phyloP scores from a whole-genome alignment of 2,113 vertebrate genomes.

The Chloebia gouldiae region DNA sequence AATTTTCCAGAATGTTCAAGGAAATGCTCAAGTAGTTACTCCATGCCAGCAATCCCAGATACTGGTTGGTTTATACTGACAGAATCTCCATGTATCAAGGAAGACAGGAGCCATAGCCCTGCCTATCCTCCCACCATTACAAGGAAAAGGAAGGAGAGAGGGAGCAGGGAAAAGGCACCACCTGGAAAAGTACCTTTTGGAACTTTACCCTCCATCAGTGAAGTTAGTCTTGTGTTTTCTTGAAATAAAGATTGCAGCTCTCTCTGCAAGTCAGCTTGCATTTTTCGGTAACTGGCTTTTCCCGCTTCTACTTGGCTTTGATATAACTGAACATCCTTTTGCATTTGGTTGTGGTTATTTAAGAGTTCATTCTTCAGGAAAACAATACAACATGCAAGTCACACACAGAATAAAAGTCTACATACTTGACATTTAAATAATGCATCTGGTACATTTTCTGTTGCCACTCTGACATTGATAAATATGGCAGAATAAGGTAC shows the following conservation, averaged over 20 bases:
- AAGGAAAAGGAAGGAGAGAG: background rate
- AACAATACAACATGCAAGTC: background rate
- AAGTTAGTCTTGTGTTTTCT: conserved; percentile 85
- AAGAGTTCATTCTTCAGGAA: conserved; percentile 73
- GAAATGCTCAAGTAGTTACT: background rate
- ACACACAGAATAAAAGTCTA: background rate
- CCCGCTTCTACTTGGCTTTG: conserved; percentile 75
- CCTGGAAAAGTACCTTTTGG: conserved; percentile 80
- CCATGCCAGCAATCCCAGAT: background rate
- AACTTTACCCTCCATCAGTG: conserved; percentile 83
- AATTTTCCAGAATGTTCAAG: background rate
- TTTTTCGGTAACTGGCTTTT: conserved; percentile 77
- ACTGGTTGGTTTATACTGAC: background rate
- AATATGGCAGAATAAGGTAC: background rate
- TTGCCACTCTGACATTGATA: background rate
- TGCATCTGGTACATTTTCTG: background rate
- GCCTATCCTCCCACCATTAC: background rate
- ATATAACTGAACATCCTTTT: conserved; percentile 73
- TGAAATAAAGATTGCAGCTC: conserved; percentile 82
- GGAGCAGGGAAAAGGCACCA: background rate
- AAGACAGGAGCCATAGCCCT: background rate
- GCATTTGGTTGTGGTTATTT: conserved; percentile 70
- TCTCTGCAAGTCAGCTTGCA: conserved; percentile 87
- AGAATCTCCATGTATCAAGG: background rate
- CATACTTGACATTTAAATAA: background rate